Evolutionary conservation across 2,888 invertebrate genomes (phyloP).

Genomic region (Phlogophora meticulosa): DNA sequence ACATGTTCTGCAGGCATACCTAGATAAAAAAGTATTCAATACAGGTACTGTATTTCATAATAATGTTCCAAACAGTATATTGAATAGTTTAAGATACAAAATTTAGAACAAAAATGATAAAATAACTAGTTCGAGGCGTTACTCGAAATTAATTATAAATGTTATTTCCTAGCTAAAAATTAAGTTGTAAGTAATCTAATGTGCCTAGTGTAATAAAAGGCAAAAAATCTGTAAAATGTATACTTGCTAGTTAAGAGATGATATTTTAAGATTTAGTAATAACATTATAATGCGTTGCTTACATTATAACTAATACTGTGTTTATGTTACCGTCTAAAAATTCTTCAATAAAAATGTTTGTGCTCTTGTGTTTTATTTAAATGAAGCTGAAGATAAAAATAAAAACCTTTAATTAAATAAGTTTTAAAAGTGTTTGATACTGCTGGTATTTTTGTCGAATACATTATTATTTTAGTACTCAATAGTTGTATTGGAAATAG

Average conservation of each 20-base stretch:
- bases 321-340: conserved; percentile 56
- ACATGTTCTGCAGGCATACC: conserved; percentile 7
- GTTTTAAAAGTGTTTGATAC: background rate
- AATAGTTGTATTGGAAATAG: background rate
- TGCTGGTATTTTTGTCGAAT: background rate
- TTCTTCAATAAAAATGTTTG: conserved; percentile 44
- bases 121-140: conserved; percentile 17
- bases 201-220: conserved; percentile 41
- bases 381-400: conserved; percentile 1
- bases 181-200: conserved; percentile 39
- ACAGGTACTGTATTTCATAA: too few relatives aligned
- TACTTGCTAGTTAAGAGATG: conserved; percentile 18
- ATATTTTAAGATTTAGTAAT: conserved; percentile 48
- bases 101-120: conserved; percentile 20
- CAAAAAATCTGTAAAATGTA: conserved; percentile 39
- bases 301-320: conserved; percentile 56
- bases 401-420: conserved; percentile 13
- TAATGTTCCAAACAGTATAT: conserved; percentile 29
- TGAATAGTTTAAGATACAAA: conserved; percentile 19
- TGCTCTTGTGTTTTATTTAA: conserved; percentile 56
- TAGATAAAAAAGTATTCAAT: too few relatives aligned
- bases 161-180: conserved; percentile 46
- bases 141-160: conserved; percentile 34
- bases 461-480: background rate
- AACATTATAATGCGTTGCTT: conserved; percentile 58